These are phyloP conservation scores for Steinernema feltiae DNA, from an alignment of 1,140 invertebrate species.

Conservation along the genomic window DNA sequence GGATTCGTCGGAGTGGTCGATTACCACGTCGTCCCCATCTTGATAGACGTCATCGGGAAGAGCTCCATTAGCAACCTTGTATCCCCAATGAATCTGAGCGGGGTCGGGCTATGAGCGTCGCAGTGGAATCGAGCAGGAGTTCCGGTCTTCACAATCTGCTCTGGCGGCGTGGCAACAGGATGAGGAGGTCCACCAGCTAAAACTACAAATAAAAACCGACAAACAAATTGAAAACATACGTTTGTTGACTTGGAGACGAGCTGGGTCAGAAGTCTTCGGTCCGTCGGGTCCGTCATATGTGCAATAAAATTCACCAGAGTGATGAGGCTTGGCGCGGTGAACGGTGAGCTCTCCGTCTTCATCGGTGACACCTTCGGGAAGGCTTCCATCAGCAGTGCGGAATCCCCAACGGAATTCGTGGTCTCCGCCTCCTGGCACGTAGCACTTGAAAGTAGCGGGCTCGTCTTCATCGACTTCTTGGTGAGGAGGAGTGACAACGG, in stretches of 20 bases:
- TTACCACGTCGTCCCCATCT: slow-evolving; percentile 52
- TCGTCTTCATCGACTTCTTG: slow-evolving; percentile 22
- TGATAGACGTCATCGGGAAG: slow-evolving; percentile 45
- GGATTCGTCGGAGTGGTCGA: slow-evolving; percentile 41
- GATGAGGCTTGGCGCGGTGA: neutral
- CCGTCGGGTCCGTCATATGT: neutral
- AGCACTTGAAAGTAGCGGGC: neutral
- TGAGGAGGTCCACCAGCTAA: slow-evolving; percentile 40
- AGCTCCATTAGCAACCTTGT: slow-evolving; percentile 35
- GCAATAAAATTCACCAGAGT: neutral
- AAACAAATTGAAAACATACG: neutral
- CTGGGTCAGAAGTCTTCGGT: slow-evolving; percentile 30
- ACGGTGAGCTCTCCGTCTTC: neutral
- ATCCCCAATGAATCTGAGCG: slow-evolving; percentile 53
- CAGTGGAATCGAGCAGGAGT: slow-evolving; percentile 51
- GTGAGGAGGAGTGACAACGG: slow-evolving; percentile 51
- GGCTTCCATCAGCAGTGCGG: neutral
- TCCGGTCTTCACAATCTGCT: slow-evolving; percentile 48
- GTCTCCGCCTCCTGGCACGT: neutral
- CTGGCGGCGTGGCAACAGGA: slow-evolving; percentile 53
- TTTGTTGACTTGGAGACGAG: slow-evolving; percentile 26
- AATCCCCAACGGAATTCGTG: neutral
- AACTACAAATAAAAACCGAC: neutral
- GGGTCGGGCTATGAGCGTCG: slow-evolving; percentile 47
- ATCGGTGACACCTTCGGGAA: neutral